Evolutionary conservation across 2,797 vertebrate species (phyloP).

Genomic region (Crenuchus spilurus): DNA sequence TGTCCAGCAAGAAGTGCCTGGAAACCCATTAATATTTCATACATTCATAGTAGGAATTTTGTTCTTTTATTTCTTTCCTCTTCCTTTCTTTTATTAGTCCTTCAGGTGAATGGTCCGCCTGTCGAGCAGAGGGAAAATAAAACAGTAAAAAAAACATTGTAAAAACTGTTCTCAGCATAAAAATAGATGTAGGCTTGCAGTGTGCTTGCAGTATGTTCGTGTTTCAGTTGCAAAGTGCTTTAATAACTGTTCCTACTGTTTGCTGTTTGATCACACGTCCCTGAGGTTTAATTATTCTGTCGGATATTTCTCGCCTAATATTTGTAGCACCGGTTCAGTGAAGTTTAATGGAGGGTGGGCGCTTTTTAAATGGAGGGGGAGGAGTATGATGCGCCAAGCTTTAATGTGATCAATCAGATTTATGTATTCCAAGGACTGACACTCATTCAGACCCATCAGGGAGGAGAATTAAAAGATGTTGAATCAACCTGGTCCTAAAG

Average conservation of each 20-base stretch:
- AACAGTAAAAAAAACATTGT: slow-evolving; percentile 30
- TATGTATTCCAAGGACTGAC: slow-evolving; percentile 61
- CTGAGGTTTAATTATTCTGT: slow-evolving; percentile 26
- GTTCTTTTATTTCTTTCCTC: slow-evolving; percentile 57
- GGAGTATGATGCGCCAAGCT: slow-evolving; percentile 7
- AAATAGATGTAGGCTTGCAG: background rate
- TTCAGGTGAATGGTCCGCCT: slow-evolving; percentile 49
- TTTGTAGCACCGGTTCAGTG: background rate
- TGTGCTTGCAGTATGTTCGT: background rate
- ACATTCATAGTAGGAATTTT: slow-evolving; percentile 35
- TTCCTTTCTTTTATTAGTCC: slow-evolving; percentile 66
- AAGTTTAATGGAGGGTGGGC: slow-evolving; percentile 16
- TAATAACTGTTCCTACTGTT: slow-evolving; percentile 3
- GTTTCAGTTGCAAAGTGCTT: slow-evolving; percentile 10
- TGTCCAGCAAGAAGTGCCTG: slow-evolving; percentile 69
- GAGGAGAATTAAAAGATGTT: slow-evolving; percentile 71
- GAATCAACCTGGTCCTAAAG: slow-evolving; percentile 73
- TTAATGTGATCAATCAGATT: slow-evolving; percentile 28
- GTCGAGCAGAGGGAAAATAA: slow-evolving; percentile 45
- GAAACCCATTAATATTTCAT: slow-evolving; percentile 65
- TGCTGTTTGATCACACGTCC: slow-evolving; percentile 6
- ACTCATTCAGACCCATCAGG: slow-evolving; percentile 67
- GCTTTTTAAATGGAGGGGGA: slow-evolving; percentile 36
- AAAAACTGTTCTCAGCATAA: background rate
- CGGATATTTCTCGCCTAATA: slow-evolving; percentile 8